A percentile compares a stretch with the other conserved stretches of the same genome.
Conservation (phyloP, 2,888 invertebrate species). For the Caenorhabditis sp. region DNA sequence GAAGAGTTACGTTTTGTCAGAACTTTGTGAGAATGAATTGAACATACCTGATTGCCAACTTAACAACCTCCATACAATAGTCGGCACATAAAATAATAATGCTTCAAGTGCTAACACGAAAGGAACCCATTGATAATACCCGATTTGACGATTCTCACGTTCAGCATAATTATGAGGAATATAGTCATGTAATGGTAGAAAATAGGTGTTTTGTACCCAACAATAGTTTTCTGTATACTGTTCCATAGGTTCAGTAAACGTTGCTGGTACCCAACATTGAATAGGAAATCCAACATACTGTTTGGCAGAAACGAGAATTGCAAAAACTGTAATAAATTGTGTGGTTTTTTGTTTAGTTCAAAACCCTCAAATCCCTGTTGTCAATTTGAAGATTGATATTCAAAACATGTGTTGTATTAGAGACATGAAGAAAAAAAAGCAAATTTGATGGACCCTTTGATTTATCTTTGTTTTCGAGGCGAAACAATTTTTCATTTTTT, state of each 20-base stretch:
- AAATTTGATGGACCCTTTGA: too few species aligned
- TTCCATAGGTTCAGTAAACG: slow-evolving; percentile 71
- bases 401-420: not conserved
- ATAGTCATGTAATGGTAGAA: slow-evolving; percentile 70
- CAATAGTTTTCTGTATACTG: slow-evolving; percentile 71
- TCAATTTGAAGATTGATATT: not conserved
- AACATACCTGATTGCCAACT: slow-evolving; percentile 70
- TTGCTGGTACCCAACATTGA: slow-evolving; percentile 71
- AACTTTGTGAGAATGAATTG: not conserved
- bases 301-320: slow-evolving; percentile 70
- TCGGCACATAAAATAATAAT: slow-evolving; percentile 70
- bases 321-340: slow-evolving; percentile 64
- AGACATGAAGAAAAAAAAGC: not conserved
- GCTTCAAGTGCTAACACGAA: slow-evolving; percentile 70
- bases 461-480: too few species aligned
- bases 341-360: too few species aligned
- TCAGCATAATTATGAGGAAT: slow-evolving; percentile 68
- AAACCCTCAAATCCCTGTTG: not conserved
- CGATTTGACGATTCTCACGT: slow-evolving; percentile 70
- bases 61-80: slow-evolving; percentile 70
- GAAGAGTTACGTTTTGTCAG: not conserved
- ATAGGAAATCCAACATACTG: slow-evolving; percentile 70
- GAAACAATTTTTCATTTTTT: too few species aligned
- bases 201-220: slow-evolving; percentile 71
- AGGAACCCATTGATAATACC: slow-evolving; percentile 69